A percentile compares a stretch with the other conserved stretches of the same genome.
Evolutionary conservation across 2,888 invertebrate genomes (phyloP).

Genomic region (Metalampra italica): DNA sequence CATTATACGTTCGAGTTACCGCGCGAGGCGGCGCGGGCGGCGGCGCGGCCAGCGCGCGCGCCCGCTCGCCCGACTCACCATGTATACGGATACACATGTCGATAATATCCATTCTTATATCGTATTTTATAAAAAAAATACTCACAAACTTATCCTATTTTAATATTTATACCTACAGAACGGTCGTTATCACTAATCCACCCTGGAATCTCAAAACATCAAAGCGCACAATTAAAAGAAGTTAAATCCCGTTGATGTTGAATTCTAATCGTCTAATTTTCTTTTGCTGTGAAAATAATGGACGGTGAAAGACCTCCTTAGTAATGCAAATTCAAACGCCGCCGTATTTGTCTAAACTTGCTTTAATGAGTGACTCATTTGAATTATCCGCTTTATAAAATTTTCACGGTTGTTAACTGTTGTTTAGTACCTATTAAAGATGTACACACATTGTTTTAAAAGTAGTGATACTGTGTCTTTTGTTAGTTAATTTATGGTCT

Average conservation of each 20-base stretch:
- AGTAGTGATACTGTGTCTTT: not conserved
- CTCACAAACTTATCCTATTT: too few relatives aligned
- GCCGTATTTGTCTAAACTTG: slow-evolving; percentile 16
- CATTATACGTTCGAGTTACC: slow-evolving; percentile 2
- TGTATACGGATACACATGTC: too few relatives aligned
- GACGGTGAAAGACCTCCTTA: slow-evolving; percentile 4
- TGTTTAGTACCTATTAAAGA: not conserved
- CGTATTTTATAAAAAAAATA: too few relatives aligned
- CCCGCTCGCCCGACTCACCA: too few relatives aligned
- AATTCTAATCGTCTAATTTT: slow-evolving; percentile 9
- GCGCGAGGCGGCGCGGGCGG: not conserved
- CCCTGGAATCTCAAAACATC: not conserved
- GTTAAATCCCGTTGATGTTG: not conserved
- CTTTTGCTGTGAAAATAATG: slow-evolving; percentile 4
- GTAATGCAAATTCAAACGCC: slow-evolving; percentile 14
- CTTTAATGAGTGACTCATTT: slow-evolving; percentile 11
- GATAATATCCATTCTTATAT: too few relatives aligned
- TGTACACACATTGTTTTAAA: not conserved
- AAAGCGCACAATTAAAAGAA: slow-evolving; percentile 4
- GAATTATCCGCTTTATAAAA: slow-evolving; percentile 15
- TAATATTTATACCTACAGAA: too few relatives aligned
- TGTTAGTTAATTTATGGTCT: not conserved
- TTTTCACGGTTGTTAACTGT: slow-evolving; percentile 18
- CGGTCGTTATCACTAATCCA: too few relatives aligned
- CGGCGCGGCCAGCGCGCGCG: not conserved